Evolutionary conservation across 2,113 vertebrate genomes (phyloP).

Genomic region (Suricata suricatta): DNA sequence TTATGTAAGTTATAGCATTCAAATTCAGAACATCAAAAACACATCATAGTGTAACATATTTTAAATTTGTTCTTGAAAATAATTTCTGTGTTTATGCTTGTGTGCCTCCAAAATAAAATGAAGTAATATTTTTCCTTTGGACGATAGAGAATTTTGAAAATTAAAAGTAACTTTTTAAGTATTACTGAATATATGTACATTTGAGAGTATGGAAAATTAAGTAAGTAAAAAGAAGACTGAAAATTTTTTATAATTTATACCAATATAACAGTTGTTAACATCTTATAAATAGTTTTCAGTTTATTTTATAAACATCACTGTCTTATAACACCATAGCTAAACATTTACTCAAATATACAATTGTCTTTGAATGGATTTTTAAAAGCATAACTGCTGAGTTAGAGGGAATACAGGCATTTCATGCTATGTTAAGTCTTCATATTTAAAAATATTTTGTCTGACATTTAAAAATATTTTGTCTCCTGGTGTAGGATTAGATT

Average conservation of each 20-base stretch:
- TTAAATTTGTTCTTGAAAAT: background rate
- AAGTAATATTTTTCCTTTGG: background rate
- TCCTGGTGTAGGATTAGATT: background rate
- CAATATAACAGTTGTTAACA: background rate
- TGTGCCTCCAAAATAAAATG: background rate
- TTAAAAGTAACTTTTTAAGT: background rate
- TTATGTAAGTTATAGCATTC: background rate
- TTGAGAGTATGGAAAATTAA: background rate
- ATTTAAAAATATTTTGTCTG: background rate
- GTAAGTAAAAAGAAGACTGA: background rate
- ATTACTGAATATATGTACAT: background rate
- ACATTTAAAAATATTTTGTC: background rate
- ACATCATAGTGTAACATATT: background rate
- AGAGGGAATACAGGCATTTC: background rate
- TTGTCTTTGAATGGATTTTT: background rate
- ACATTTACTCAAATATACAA: background rate
- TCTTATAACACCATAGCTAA: background rate
- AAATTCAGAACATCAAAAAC: background rate
- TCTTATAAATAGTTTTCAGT: background rate
- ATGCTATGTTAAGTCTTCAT: background rate
- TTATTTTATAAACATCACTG: background rate
- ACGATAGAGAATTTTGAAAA: background rate
- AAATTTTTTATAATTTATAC: background rate
- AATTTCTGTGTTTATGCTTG: background rate
- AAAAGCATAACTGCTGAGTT: background rate